Conservation (phyloP, 2,113 vertebrate genomes). For the Orcinus orca region DNA sequence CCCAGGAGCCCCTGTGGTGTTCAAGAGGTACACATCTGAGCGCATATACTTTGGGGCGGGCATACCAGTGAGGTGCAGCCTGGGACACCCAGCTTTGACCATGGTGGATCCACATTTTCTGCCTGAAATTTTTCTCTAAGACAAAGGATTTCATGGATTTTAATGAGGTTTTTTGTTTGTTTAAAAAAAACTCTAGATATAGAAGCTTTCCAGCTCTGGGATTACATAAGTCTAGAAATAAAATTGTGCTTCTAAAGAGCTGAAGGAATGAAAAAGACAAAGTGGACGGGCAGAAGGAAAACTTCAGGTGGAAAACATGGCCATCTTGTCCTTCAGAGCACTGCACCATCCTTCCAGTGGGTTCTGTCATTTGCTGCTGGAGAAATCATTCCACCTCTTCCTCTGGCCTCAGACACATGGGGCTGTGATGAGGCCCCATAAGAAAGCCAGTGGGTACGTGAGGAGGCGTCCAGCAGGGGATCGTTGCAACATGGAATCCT, state of each 20-base stretch:
- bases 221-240: background rate
- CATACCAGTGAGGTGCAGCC: background rate
- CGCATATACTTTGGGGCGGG: accelerated
- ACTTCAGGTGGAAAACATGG: background rate
- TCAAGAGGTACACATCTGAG: accelerated
- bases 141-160: background rate
- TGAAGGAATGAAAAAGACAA: background rate
- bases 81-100: background rate
- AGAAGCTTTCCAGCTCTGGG: background rate
- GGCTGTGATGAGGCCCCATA: background rate
- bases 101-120: background rate
- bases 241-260: background rate
- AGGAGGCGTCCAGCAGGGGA: accelerated
- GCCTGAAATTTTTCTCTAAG: background rate
- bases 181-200: background rate
- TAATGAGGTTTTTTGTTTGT: background rate
- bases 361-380: background rate
- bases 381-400: background rate
- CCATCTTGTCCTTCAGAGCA: background rate
- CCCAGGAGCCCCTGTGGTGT: background rate
- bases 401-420: background rate
- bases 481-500: background rate
- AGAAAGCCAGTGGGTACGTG: background rate
- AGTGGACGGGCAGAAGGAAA: background rate
- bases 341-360: background rate